Evolutionary conservation across 2,113 vertebrate species (phyloP).

Genomic region (Okapia johnstoni): DNA sequence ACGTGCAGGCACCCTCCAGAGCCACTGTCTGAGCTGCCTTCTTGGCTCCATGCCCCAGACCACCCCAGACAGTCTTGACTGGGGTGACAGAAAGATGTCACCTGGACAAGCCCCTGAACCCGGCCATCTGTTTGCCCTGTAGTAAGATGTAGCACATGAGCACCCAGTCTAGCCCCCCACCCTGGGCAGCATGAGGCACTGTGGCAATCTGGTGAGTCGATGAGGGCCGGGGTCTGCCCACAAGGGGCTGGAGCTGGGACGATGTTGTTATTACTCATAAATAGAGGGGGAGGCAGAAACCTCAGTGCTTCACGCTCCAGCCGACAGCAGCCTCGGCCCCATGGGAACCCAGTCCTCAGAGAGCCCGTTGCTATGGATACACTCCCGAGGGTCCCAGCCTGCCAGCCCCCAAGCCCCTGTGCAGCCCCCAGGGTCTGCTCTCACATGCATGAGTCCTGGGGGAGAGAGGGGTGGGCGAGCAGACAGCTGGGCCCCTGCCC

Average conservation of each 20-base stretch:
- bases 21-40: not conserved
- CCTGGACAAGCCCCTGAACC: not conserved
- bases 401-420: conserved; percentile 64
- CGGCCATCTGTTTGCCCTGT: not conserved
- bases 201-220: not conserved
- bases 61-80: not conserved
- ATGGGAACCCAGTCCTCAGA: conserved; percentile 61
- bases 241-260: not conserved
- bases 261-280: conserved; percentile 1
- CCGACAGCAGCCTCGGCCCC: conserved; percentile 58
- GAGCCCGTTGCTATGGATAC: conserved; percentile 71
- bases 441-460: conserved; percentile 15
- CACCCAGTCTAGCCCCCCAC: not conserved
- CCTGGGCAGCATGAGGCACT: not conserved
- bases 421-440: conserved; percentile 59
- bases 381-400: conserved; percentile 66
- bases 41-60: not conserved
- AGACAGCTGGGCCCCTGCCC: conserved; percentile 65
- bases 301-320: conserved; percentile 38
- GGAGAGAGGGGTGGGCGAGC: conserved; percentile 18
- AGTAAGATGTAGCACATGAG: not conserved
- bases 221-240: not conserved
- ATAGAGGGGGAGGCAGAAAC: conserved; percentile 5
- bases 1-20: not conserved
- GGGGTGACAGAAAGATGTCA: not conserved